phyloP scores from a whole-genome alignment of 2,888 invertebrate genomes.

The Chloromyia formosa region DNA sequence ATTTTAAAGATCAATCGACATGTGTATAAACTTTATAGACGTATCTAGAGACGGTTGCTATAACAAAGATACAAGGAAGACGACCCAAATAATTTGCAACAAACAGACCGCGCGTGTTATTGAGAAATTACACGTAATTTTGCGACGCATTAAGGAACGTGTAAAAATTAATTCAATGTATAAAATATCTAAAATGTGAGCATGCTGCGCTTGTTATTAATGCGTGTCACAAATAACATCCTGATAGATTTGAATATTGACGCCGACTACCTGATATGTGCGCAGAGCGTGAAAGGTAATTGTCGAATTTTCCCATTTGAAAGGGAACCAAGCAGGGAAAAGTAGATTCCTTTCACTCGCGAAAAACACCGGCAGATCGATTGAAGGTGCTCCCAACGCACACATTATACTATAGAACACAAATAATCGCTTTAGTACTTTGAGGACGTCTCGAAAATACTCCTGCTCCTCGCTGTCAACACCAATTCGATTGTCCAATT shows the following conservation, averaged over 20 bases:
- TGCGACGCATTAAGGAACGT: no score
- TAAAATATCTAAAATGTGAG: no score
- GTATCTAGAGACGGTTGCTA: no score
- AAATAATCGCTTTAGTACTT: conserved; percentile 53
- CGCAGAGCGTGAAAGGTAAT: not conserved
- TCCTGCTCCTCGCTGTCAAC: conserved; percentile 51
- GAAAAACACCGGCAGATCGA: not conserved
- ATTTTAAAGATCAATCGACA: no score
- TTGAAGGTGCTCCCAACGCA: not conserved
- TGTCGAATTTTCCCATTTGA: conserved; percentile 1
- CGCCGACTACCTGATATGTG: conserved; percentile 26
- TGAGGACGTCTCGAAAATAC: conserved; percentile 52
- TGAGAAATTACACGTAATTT: no score
- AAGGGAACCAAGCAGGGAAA: conserved; percentile 41
- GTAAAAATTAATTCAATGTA: no score
- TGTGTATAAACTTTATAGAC: no score
- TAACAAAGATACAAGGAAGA: no score
- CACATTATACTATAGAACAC: conserved; percentile 55
- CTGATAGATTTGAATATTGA: not conserved
- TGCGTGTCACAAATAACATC: conserved; percentile 8
- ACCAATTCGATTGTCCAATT: conserved; percentile 53
- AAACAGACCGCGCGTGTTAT: no score
- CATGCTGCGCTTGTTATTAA: no score
- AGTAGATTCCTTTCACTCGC: not conserved
- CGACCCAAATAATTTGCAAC: no score